Conservation (phyloP, 2,113 vertebrate species). For the Drymodes brunneopygia region DNA sequence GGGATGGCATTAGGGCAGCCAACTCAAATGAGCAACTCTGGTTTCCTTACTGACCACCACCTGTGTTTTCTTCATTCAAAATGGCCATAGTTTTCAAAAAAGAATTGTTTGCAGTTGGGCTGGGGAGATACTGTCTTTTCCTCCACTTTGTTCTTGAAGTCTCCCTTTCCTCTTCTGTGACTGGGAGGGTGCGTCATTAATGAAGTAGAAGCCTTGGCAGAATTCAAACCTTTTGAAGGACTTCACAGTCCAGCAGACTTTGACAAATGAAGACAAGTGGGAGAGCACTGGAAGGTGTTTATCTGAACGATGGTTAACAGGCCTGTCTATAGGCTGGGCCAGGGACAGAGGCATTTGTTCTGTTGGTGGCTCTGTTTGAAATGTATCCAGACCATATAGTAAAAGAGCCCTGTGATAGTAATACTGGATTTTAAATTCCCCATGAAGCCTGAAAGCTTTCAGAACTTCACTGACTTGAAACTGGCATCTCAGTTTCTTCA, state of each 20-base stretch:
- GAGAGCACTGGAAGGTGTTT: neutral
- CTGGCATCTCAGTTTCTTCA: neutral
- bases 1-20: neutral
- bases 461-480: neutral
- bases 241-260: neutral
- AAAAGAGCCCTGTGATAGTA: neutral
- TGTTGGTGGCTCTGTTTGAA: neutral
- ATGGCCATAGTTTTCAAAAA: neutral
- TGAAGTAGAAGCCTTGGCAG: neutral
- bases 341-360: neutral
- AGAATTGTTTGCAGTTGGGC: rapidly evolving
- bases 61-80: neutral
- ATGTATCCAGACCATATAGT: neutral
- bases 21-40: neutral
- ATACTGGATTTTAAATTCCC: neutral
- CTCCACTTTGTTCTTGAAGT: neutral
- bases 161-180: neutral
- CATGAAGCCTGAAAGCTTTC: neutral
- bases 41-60: neutral
- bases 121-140: neutral
- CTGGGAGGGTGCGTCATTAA: neutral
- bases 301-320: neutral
- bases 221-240: neutral
- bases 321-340: neutral
- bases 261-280: neutral